These are phyloP conservation scores for Halichondria panicea DNA, from an alignment of 37 sponge, comb jelly and placozoan species.

Conservation along the genomic window DNA sequence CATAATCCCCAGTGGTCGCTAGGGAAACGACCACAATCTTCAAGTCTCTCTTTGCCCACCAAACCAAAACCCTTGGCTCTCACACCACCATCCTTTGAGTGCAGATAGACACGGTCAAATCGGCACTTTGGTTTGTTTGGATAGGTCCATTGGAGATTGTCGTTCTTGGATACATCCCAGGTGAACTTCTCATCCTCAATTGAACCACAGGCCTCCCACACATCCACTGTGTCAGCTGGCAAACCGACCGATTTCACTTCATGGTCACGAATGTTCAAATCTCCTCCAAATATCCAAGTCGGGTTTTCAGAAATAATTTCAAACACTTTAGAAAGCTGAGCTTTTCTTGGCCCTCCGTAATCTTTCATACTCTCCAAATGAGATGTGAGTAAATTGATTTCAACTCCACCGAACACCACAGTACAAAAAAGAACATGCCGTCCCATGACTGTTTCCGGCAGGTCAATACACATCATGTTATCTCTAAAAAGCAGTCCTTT, in stretches of 20 bases:
- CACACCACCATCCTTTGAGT: not conserved
- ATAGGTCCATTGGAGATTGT: constrained; percentile 47
- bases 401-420: constrained; percentile 21
- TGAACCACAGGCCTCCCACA: constrained; percentile 70
- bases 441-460: constrained; percentile 56
- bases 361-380: constrained; percentile 82
- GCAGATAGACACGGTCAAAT: constrained; percentile 70
- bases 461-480: constrained; percentile 8
- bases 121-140: constrained; percentile 40
- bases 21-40: constrained; percentile 55
- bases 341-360: constrained; percentile 40
- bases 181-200: constrained; percentile 55
- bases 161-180: constrained; percentile 66
- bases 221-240: constrained; percentile 52
- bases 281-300: constrained; percentile 76
- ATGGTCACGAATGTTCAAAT: constrained; percentile 73
- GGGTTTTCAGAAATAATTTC: not conserved
- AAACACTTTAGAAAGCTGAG: too few relatives aligned
- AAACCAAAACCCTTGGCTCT: constrained; percentile 45
- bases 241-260: constrained; percentile 61
- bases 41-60: constrained; percentile 63
- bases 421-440: constrained; percentile 60
- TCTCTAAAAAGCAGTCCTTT: not conserved
- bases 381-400: constrained; percentile 53
- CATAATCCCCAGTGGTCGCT: constrained; percentile 89